Base-by-base conservation (phyloP, 2,113 vertebrate species). In the Ariopsis seemanni region DNA sequence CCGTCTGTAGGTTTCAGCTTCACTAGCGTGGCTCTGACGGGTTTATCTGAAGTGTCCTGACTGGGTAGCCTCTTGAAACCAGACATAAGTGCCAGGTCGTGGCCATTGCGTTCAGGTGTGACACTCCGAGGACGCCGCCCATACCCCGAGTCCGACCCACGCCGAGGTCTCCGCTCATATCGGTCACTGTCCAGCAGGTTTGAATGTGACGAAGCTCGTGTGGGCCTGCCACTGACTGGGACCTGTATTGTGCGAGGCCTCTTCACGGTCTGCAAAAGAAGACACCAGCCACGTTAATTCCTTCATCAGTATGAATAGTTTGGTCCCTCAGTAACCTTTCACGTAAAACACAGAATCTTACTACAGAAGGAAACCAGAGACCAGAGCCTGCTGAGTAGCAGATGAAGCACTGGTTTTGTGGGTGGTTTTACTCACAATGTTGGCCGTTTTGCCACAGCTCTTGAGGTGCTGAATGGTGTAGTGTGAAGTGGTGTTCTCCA, bases 381-480 rank as follows among this genome's bases (percentile, higher is more conserved):
- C 48, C 48, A 53, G 4, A 84, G 63, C 12, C 7, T 7, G 7
- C 7, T 1, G 2, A 74, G 34, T 48, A 22, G 18, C 18, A 53
- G 48, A 53, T 2, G 11, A 53, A 53, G 5, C 22, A 27, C 22
- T 55, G 52, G 12, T 50, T 22, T 9, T 25, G 27, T 22, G 22
- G 58, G 20, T 42, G 25, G 11, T n/a, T 18, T 14, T 88, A 96
- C 97, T 98, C 91, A 99, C 98, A 0, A 99, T 91, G 89, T 98
- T 97, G 72, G 95, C 97, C 0, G 92, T 85, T 91, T 95, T 98
- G 85, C 95, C 93, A 0, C 97, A 97, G 34, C 94, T 91, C 93
- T 97, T 99, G 42, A 99, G 96, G 0, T 94, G 95, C 92, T 99
- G 97, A 87, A 99, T 98, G 62, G 97, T 97, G 0, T 94, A 96